A percentile compares a stretch with the other conserved stretches of the same genome.
Conservation (phyloP, 2,113 vertebrate genomes). For the Rattus rattus region DNA sequence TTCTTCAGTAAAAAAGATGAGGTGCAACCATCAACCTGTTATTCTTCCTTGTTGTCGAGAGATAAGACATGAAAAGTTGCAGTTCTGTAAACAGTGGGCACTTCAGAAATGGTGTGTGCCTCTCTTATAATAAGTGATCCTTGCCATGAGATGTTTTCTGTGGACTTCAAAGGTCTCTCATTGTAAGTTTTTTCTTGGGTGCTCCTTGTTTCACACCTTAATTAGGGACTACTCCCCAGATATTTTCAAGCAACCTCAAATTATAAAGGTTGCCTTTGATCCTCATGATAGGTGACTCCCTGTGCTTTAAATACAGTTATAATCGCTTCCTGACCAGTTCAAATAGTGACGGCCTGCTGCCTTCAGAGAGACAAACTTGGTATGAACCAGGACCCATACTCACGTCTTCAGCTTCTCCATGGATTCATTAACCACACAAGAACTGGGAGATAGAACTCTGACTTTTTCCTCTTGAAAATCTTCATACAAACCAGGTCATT, state of each 20-base stretch:
- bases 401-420: neutral
- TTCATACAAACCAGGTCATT: conserved; percentile 41
- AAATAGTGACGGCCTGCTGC: neutral
- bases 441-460: neutral
- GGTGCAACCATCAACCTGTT: neutral
- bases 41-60: neutral
- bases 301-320: conserved; percentile 28
- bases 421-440: neutral
- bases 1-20: fast-evolving
- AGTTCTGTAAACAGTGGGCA: neutral
- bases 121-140: neutral
- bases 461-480: neutral
- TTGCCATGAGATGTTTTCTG: neutral
- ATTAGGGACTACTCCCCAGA: conserved; percentile 46
- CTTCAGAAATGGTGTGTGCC: neutral
- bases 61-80: fast-evolving
- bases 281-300: neutral
- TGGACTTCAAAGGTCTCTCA: neutral
- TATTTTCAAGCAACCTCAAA: neutral
- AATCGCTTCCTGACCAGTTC: neutral
- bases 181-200: neutral
- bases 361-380: neutral
- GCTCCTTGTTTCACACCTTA: conserved; percentile 52
- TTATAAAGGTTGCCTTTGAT: conserved; percentile 57
- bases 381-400: neutral